A percentile compares a stretch with the other conserved stretches of the same genome.
These are phyloP conservation scores for Pachliopta kotzebuea DNA, from an alignment of 2,888 invertebrate species.

Conservation along the genomic window DNA sequence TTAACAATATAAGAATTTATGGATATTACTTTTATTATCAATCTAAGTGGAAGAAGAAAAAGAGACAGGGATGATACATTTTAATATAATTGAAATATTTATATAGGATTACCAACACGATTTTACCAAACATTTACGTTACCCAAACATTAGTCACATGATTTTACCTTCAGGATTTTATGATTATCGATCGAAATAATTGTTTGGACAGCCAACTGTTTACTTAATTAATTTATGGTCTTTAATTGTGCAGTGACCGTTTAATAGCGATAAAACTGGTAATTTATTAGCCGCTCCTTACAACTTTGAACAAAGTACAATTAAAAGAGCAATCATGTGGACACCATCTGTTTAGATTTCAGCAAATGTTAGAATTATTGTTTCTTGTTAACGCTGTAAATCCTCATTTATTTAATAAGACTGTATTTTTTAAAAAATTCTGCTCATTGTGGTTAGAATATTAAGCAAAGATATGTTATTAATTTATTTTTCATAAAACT, in stretches of 20 bases:
- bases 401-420: not conserved
- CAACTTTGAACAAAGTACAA: conserved; percentile 13
- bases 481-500: too few species aligned
- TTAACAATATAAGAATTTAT: too few species aligned
- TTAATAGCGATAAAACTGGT: conserved; percentile 7
- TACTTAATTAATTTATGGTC: conserved; percentile 20
- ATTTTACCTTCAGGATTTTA: not conserved
- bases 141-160: not conserved
- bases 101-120: too few species aligned
- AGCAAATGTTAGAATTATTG: conserved; percentile 10
- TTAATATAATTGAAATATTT: too few species aligned
- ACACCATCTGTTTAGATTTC: conserved; percentile 19
- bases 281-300: conserved; percentile 8
- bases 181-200: conserved; percentile 11
- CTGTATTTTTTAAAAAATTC: too few species aligned
- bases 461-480: too few species aligned
- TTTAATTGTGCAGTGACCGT: conserved; percentile 12
- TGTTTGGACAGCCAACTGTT: conserved; percentile 1
- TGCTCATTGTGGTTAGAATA: too few species aligned
- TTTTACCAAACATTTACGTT: too few species aligned
- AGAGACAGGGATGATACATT: too few species aligned
- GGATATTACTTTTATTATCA: too few species aligned
- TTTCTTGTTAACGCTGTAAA: not conserved
- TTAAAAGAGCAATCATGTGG: conserved; percentile 17
- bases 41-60: too few species aligned